Percentiles rank a stretch among this genome's conserved stretches.
phyloP scores from a whole-genome alignment of 2,113 vertebrate genomes.

The Podilymbus podiceps region DNA sequence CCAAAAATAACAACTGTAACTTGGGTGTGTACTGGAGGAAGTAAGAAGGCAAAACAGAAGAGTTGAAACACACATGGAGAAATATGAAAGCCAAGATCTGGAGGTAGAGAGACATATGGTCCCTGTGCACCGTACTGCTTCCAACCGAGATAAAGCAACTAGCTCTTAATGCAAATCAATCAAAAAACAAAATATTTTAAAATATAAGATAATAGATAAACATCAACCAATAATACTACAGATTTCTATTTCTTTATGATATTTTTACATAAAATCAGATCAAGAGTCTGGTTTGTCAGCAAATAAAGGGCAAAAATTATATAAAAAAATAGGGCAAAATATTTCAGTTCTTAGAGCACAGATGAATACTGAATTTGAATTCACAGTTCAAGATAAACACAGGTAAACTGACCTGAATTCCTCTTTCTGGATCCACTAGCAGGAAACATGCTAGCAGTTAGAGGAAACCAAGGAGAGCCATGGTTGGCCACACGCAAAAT shows the following conservation, averaged over 20 bases:
- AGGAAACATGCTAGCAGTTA: accelerated
- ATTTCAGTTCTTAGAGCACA: neutral
- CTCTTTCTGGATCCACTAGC: neutral
- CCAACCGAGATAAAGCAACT: neutral
- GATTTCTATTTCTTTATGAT: neutral
- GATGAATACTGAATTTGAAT: neutral
- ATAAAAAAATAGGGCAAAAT: neutral
- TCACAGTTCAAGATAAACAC: neutral
- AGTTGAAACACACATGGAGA: neutral
- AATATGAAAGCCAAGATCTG: neutral
- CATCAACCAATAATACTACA: neutral
- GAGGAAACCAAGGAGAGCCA: neutral
- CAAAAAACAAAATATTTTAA: neutral
- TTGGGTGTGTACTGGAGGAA: neutral
- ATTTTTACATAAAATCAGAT: neutral
- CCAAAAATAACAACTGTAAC: neutral
- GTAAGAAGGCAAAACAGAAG: neutral
- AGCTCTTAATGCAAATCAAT: neutral
- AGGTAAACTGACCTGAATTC: neutral
- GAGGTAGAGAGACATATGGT: neutral
- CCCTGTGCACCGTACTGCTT: neutral
- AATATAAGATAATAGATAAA: neutral
- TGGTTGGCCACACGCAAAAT: neutral
- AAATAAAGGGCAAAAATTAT: neutral
- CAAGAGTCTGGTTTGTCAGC: neutral